Evolutionary conservation across 1,140 invertebrate species (phyloP).

Genomic region (Anoplolepis gracilipes): DNA sequence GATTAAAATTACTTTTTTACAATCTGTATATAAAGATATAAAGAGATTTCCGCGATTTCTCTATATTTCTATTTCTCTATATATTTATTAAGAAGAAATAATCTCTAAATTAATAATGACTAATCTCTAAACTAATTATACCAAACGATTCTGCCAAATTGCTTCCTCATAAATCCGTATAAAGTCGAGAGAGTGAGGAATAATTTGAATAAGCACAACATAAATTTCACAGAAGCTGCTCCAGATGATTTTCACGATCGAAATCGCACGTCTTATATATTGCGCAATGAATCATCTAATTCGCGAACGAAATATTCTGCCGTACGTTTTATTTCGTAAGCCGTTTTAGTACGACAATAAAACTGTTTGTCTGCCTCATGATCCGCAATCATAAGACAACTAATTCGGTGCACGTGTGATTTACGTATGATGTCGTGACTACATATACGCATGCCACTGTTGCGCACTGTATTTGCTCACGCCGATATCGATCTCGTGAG

Average conservation of each 20-base stretch:
- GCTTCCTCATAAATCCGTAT: not conserved
- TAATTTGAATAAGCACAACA: too few relatives aligned
- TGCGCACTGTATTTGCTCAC: not conserved
- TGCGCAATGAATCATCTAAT: conserved; percentile 11
- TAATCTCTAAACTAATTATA: conserved; percentile 11
- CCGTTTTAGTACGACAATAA: conserved; percentile 36
- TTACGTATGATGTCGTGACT: not conserved
- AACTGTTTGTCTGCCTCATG: not conserved
- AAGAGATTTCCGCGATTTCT: not conserved
- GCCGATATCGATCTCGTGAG: conserved; percentile 24
- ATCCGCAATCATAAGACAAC: not conserved
- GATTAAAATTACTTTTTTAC: not conserved
- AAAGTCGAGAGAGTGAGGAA: not conserved
- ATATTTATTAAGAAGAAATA: not conserved
- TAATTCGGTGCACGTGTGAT: conserved; percentile 35
- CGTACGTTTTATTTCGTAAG: not conserved
- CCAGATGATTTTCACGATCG: not conserved
- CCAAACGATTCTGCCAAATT: not conserved
- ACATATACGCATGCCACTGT: too few relatives aligned
- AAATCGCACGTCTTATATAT: not conserved
- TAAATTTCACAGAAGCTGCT: too few relatives aligned
- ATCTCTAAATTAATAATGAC: not conserved
- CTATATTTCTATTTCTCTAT: not conserved
- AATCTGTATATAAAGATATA: not conserved
- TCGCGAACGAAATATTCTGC: not conserved